Percentiles rank a stretch among this genome's conserved stretches.
These are phyloP conservation scores for Aix galericulata DNA, from an alignment of 2,113 vertebrate genomes.

Conservation along the genomic window DNA sequence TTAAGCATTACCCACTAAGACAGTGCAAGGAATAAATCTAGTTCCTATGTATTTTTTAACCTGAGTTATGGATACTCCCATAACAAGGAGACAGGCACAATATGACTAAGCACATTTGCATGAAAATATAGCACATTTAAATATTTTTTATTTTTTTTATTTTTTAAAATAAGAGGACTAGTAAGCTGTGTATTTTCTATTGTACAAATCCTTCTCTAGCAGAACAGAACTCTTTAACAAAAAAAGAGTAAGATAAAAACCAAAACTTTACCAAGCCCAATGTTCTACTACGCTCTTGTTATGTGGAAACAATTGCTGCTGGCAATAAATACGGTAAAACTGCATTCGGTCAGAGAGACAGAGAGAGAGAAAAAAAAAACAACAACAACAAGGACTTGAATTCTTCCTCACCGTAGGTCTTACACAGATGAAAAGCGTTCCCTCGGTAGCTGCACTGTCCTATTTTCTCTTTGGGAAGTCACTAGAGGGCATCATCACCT, in stretches of 20 bases:
- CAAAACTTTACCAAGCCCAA: neutral
- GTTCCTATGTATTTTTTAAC: neutral
- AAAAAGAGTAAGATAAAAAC: neutral
- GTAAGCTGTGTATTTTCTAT: neutral
- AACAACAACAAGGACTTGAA: neutral
- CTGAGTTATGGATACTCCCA: neutral
- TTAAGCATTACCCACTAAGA: neutral
- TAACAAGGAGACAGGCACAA: neutral
- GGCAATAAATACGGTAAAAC: neutral
- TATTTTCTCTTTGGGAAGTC: neutral
- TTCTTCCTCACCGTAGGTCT: neutral
- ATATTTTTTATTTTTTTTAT: neutral
- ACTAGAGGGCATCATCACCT: conserved; percentile 61
- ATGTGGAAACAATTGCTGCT: neutral
- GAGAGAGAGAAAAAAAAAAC: neutral
- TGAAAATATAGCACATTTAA: neutral
- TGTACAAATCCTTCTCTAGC: neutral
- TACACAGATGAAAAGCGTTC: neutral
- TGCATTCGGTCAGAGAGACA: neutral
- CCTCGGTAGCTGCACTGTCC: neutral
- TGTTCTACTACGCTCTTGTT: neutral
- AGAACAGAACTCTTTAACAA: neutral
- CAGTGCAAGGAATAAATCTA: neutral
- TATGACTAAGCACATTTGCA: neutral
- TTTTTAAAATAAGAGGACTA: neutral